Percentiles rank a stretch among this genome's conserved stretches.
Conservation (phyloP, 2,797 vertebrate species). For the Dallia pectoralis region DNA sequence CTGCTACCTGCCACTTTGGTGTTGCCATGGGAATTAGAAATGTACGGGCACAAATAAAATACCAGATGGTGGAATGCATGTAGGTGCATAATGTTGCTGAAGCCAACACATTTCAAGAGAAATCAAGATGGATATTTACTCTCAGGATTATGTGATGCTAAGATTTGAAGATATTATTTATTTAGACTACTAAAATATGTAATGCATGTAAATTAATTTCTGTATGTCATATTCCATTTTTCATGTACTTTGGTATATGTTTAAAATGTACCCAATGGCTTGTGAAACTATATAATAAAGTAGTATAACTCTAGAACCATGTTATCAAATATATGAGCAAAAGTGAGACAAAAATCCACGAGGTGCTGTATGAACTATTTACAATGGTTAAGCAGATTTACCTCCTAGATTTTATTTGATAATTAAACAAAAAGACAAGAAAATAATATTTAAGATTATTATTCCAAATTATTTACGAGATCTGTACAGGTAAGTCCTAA, state of each 20-base stretch:
- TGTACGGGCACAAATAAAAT: conserved; percentile 65
- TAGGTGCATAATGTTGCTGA: conserved; percentile 54
- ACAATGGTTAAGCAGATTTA: too few relatives aligned
- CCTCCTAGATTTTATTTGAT: too few relatives aligned
- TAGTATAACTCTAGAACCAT: neutral
- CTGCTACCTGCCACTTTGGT: conserved; percentile 57
- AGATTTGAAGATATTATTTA: neutral
- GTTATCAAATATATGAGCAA: neutral
- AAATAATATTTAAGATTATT: neutral
- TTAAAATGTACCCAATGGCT: neutral
- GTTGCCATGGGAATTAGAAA: conserved; percentile 69
- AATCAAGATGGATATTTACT: neutral
- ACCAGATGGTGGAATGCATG: conserved; percentile 71
- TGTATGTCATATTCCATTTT: neutral
- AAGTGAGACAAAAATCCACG: neutral
- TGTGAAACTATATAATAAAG: neutral
- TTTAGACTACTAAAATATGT: neutral
- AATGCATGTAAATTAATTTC: neutral
- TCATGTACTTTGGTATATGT: neutral
- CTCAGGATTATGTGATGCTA: neutral
- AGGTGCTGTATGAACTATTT: too few relatives aligned
- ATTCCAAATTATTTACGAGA: conserved; percentile 5
- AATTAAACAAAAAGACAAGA: too few relatives aligned
- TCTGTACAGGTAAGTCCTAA: neutral
- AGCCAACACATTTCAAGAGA: conserved; percentile 11